Evolutionary conservation across 53 echinoderm and acorn worm species (phyloP).

Genomic region (Crossaster papposus): DNA sequence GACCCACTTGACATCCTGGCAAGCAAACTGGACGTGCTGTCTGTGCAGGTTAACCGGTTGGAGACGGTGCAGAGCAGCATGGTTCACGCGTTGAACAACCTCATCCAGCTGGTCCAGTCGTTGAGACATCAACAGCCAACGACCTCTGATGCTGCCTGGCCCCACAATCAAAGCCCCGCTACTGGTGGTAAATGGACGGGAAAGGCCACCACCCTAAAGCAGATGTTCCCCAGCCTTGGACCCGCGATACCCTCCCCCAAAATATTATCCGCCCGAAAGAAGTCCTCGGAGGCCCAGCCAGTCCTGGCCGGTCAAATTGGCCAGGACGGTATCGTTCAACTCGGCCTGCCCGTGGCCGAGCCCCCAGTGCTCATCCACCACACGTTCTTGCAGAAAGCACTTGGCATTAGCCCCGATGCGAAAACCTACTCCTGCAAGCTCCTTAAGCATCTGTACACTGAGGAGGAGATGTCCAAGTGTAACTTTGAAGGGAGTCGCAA

Average conservation of each 20-base stretch:
- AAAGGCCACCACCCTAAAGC: background rate
- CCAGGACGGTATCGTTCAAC: constrained; percentile 13
- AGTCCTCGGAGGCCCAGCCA: background rate
- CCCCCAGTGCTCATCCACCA: constrained; percentile 18
- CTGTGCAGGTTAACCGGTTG: constrained; percentile 33
- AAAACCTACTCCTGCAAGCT: constrained; percentile 36
- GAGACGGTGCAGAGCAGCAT: constrained; percentile 34
- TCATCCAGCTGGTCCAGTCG: constrained; percentile 26
- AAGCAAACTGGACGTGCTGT: constrained; percentile 42
- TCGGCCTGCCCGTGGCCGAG: background rate
- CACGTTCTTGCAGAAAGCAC: background rate
- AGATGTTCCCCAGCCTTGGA: background rate
- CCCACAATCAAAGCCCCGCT: background rate
- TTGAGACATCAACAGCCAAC: background rate
- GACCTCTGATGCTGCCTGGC: background rate
- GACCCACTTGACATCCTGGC: constrained; percentile 37
- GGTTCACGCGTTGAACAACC: constrained; percentile 3
- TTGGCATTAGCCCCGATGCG: background rate
- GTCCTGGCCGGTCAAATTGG: background rate
- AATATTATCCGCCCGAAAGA: background rate
- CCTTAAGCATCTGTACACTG: constrained; percentile 21
- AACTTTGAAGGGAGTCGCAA: constrained; percentile 35
- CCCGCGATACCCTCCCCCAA: background rate
- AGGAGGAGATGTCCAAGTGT: constrained; percentile 34
- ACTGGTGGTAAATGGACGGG: background rate